Base-by-base conservation (phyloP, 2,113 vertebrate species). In the Nibea albiflora region DNA sequence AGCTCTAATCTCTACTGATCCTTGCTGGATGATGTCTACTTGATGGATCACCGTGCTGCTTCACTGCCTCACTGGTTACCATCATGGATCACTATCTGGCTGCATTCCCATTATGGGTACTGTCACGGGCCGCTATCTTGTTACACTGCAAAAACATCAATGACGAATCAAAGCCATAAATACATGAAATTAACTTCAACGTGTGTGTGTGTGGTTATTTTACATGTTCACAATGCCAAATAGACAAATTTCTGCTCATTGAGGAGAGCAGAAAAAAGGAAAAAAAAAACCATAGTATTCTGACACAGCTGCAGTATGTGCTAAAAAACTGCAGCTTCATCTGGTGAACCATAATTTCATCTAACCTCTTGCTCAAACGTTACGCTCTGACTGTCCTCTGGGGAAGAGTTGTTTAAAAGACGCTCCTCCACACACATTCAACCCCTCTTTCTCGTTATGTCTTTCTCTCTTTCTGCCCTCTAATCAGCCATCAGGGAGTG, bases 401-500 rank as follows among this genome's bases (percentile, higher is more conserved):
- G 57, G 77, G 63, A 26, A 31, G 31, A 71, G 22, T 31, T 50
- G 42, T 74, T 72, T 64, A 67, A 82, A 71, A 58, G 42, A 67
- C 7, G 3, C 14, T 52, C 63, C 22, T 42, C 44, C 50, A 22
- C 44, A 56, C 35, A 50, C 35, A 39, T 39, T 39, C 46, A 53
- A 26, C 66, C 49, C 14, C 57, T 19, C 22, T 52, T 24, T 66
- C 60, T 35, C 35, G 35, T 8, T 39, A 39, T 9, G 35, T 24
- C 64, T 77, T 50, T 35, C 64, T 80, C 65, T 56, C 46, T 15
- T 76, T 77, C 72, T 79, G 47, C 78, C 70, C 73, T 81, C 49
- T 89, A 85, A 88, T 88, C 85, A 88, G 81, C 83, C 86, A 79
- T 85, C 65, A 62, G 87, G 80, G 85, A 80, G 24, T 46, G 42